Base-by-base conservation (phyloP, 1,140 invertebrate genomes). In the Drosophila neocordata region DNA sequence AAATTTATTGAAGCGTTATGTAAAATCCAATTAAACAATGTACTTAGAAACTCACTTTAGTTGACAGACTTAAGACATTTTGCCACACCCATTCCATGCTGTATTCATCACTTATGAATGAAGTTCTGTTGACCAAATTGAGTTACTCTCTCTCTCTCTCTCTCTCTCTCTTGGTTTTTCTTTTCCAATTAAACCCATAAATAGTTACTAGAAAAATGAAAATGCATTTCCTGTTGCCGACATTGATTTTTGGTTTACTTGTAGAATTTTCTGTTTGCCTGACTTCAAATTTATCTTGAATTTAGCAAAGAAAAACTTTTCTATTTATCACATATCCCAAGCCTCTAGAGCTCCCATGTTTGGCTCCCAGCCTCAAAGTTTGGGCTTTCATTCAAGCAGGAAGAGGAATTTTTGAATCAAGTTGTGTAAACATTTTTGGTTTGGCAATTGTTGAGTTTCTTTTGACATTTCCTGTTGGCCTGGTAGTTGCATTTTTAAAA, bases 401-500 rank as follows among this genome's bases (percentile, higher is more conserved):
- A 15, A 18, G 9, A 20, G 20, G 41, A 48, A 20, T 20, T 20
- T 48, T 48, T 48, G 15, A 20, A 7, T 12, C 41, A 59, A 59
- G 18, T 41, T 37, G 7, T 20, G 38, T 55, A 69, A 73, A 65
- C 61, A 67, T 73, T 60, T 64, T 34, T 44, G 8, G 11, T 61
- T 13, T 11, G 38, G 48, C 44, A 34, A 69, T 37, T 24, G 56
- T 61, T 41, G 63, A 62, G 31, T 31, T 24, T 20, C 41, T 48
- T 8, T 4, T 31, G 7, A 31, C 41, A 48, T 1, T 48, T 48
- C 0, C 75, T 77, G 75, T 37, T 41, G 52, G 75, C 75, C 75
- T 77, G 72, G 48, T 74, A 71, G 27, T 64, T 70, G 67, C 6
- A 75, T 77, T 77, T 77, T 77, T 77, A 15, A 75, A 77, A 66